These are phyloP conservation scores for Gulo gulo DNA, from an alignment of 2,113 vertebrate genomes.

Conservation along the genomic window DNA sequence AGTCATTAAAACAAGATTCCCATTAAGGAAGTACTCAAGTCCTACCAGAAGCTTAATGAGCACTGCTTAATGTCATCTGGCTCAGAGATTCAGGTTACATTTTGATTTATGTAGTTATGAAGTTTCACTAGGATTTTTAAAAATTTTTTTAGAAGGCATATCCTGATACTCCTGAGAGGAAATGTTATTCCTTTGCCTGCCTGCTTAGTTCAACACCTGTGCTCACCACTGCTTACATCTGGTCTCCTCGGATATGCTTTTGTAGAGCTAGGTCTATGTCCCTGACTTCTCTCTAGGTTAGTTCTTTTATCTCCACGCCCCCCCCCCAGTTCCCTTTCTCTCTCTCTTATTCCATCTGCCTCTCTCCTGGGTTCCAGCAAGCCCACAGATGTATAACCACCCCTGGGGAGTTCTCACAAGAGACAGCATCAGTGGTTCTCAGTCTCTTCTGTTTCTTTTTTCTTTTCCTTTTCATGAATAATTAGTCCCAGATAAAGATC, in stretches of 20 bases:
- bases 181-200: background rate
- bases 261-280: background rate
- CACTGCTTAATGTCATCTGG: background rate
- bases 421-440: background rate
- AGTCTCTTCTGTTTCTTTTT: background rate
- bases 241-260: background rate
- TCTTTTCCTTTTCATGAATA: background rate
- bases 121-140: background rate
- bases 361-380: background rate
- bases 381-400: background rate
- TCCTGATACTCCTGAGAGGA: background rate
- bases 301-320: fast-evolving
- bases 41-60: background rate
- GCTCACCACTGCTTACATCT: background rate
- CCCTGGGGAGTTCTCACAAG: background rate
- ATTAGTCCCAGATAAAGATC: background rate
- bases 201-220: background rate
- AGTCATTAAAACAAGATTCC: background rate
- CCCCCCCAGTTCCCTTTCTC: background rate
- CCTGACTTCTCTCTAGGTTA: background rate
- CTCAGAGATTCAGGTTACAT: background rate
- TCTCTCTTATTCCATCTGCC: background rate
- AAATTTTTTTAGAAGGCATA: background rate
- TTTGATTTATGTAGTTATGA: background rate
- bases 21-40: background rate